phyloP scores from a whole-genome alignment of 2,888 invertebrate genomes.

The Ormyrus labotus region DNA sequence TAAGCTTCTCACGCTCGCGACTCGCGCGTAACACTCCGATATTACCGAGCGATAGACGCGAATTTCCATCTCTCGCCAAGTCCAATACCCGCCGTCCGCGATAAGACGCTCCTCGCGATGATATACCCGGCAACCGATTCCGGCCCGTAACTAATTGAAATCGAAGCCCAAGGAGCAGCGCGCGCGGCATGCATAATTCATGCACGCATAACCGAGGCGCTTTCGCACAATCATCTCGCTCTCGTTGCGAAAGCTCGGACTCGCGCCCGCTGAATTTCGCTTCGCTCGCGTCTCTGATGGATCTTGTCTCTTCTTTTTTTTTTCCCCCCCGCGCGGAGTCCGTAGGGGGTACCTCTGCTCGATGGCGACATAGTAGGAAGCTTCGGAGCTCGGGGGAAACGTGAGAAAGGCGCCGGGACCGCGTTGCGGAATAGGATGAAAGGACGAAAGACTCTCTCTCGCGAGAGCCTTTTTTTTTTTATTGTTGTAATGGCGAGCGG shows the following conservation, averaged over 20 bases:
- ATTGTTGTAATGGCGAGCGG: constrained; percentile 7
- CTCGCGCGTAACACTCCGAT: not conserved
- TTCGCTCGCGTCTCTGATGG: not conserved
- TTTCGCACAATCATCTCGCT: constrained; percentile 26
- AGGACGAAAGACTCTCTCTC: not conserved
- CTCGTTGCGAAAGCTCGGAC: constrained; percentile 17
- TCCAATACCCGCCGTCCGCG: not conserved
- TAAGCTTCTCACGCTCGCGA: constrained; percentile 28
- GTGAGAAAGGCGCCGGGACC: constrained; percentile 18
- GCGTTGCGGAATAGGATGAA: not conserved
- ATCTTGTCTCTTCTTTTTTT: constrained; percentile 1
- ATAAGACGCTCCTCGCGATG: constrained; percentile 5
- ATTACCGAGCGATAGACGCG: not conserved
- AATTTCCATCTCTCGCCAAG: not conserved
- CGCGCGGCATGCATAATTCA: constrained; percentile 31
- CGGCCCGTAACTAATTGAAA: constrained; percentile 44
- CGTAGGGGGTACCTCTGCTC: too few species aligned
- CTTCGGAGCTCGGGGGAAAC: not conserved
- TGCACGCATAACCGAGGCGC: constrained; percentile 2
- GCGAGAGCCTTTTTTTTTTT: not conserved
- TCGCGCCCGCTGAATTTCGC: not conserved
- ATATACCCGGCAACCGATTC: too few species aligned
- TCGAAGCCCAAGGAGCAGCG: constrained; percentile 3
- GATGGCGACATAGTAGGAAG: constrained; percentile 39
- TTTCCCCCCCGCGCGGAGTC: not conserved